These are phyloP conservation scores for Drosophila meridionalis DNA, from an alignment of 2,888 invertebrate species.

Conservation along the genomic window DNA sequence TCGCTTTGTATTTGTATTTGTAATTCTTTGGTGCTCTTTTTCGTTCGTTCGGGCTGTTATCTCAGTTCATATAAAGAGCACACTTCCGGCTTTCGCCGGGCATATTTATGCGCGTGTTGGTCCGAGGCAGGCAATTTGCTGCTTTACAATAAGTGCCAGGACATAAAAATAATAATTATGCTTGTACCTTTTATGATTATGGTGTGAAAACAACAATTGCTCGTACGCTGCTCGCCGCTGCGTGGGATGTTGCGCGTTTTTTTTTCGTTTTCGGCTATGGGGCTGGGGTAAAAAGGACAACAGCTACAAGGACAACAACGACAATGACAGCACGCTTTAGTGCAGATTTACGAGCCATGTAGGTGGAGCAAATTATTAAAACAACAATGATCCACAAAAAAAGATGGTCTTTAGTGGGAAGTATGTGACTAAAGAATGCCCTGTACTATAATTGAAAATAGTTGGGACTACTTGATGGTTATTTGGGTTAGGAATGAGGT, in stretches of 20 bases:
- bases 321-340: conserved; percentile 39
- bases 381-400: conserved; percentile 47
- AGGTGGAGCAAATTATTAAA: conserved; percentile 79
- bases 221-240: conserved; percentile 25
- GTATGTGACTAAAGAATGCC: conserved; percentile 3
- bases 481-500: too few relatives aligned
- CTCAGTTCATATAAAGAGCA: conserved; percentile 46
- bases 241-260: conserved; percentile 16
- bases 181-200: conserved; percentile 81
- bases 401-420: not conserved
- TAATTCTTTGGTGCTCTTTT: not conserved
- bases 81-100: conserved; percentile 32
- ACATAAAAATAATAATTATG: conserved; percentile 83
- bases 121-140: conserved; percentile 77
- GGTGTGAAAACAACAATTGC: conserved; percentile 81
- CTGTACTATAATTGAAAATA: not conserved
- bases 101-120: conserved; percentile 63
- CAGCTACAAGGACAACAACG: conserved; percentile 23
- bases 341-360: conserved; percentile 76
- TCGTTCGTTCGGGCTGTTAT: conserved; percentile 27
- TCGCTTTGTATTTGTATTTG: not conserved
- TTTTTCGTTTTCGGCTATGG: not conserved
- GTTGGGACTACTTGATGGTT: too few relatives aligned
- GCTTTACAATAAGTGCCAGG: conserved; percentile 79
- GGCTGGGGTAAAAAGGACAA: conserved; percentile 17